These are phyloP conservation scores for Echinarachnius parma DNA, from an alignment of 53 echinoderm and acorn worm genomes.

Conservation along the genomic window DNA sequence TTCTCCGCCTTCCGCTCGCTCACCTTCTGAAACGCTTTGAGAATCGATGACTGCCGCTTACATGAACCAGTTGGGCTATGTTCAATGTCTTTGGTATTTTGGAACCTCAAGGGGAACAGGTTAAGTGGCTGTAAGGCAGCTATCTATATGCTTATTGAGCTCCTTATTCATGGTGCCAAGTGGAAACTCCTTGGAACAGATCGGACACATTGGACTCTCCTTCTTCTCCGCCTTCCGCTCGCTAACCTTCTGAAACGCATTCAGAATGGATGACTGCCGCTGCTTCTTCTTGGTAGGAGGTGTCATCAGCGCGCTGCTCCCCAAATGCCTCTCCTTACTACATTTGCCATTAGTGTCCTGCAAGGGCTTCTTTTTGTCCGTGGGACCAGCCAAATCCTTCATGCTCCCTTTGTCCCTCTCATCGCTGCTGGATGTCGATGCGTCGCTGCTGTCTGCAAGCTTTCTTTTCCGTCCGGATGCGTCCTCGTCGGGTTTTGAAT, in stretches of 20 bases:
- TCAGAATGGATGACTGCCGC: constrained; percentile 19
- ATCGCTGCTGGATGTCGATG: neutral
- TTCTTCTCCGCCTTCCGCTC: constrained; percentile 19
- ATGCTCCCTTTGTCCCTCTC: neutral
- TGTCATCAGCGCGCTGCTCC: neutral
- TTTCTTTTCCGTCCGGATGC: neutral
- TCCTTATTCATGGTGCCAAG: constrained; percentile 57
- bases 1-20: constrained; percentile 27
- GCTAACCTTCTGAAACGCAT: constrained; percentile 16
- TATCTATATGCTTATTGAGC: constrained; percentile 78
- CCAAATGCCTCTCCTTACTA: neutral
- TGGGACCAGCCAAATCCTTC: constrained; percentile 1
- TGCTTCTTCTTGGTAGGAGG: constrained; percentile 4
- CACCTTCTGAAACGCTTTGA: neutral
- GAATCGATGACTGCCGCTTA: neutral
- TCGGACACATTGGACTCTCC: constrained; percentile 74
- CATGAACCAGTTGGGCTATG: neutral
- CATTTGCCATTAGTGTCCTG: constrained; percentile 22
- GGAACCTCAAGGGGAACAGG: too few relatives aligned
- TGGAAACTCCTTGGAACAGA: constrained; percentile 63
- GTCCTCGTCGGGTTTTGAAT: neutral
- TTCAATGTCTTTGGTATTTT: neutral
- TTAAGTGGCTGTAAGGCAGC: constrained; percentile 49
- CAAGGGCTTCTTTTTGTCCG: neutral
- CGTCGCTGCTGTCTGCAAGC: neutral